Percentiles rank a stretch among this genome's conserved stretches.
These are phyloP conservation scores for Poeciliopsis prolifica DNA, from an alignment of 2,113 vertebrate genomes.

Conservation along the genomic window DNA sequence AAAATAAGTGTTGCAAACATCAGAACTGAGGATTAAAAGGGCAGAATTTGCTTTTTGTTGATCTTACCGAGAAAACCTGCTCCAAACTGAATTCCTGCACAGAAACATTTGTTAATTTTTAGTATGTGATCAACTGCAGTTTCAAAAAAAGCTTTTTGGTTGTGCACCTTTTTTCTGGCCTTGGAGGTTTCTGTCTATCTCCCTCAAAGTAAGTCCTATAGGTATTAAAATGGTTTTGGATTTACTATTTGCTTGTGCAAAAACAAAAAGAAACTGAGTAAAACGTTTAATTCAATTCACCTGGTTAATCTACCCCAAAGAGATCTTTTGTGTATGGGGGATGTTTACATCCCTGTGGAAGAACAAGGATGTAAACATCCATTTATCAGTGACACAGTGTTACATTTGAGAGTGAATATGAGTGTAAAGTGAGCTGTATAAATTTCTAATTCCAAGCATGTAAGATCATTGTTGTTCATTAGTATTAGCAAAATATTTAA, in stretches of 20 bases:
- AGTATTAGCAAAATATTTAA: too few relatives aligned
- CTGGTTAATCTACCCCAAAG: conserved; percentile 53
- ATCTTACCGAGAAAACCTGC: conserved; percentile 23
- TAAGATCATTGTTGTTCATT: too few relatives aligned
- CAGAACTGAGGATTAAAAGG: not conserved
- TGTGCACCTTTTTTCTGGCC: conserved; percentile 49
- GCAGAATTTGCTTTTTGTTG: not conserved
- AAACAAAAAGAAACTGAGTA: not conserved
- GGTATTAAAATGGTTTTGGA: not conserved
- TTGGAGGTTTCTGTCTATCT: conserved; percentile 29
- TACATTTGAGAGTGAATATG: not conserved
- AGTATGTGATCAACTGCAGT: not conserved
- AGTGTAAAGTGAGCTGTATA: not conserved
- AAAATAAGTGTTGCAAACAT: not conserved
- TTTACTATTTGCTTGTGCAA: not conserved
- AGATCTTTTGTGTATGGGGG: too few relatives aligned
- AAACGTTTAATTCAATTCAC: conserved; percentile 8
- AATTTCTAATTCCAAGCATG: not conserved
- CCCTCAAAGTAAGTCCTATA: conserved; percentile 17
- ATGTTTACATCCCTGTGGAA: too few relatives aligned
- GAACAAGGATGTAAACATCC: not conserved
- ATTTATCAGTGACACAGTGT: too few relatives aligned
- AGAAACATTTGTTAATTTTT: not conserved
- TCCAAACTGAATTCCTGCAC: conserved; percentile 50
- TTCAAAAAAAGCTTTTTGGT: not conserved